phyloP scores from a whole-genome alignment of 2,888 invertebrate genomes.

The Liodrosophila aerea region DNA sequence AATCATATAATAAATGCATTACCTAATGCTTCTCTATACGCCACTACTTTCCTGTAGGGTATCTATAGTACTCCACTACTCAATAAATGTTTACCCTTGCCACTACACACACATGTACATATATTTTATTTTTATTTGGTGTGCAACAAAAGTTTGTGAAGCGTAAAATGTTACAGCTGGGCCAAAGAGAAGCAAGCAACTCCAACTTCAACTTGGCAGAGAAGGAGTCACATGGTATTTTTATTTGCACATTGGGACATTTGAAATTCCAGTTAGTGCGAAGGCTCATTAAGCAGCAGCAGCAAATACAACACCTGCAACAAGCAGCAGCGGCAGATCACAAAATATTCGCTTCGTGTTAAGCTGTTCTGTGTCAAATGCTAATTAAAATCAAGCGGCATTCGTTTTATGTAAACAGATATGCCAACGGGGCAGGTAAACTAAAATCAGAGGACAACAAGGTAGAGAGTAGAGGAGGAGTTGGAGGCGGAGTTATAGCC shows the following conservation, averaged over 20 bases:
- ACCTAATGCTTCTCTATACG: too few relatives aligned
- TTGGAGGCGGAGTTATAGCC: neutral
- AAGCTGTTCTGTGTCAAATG: conserved; percentile 76
- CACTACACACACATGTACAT: neutral
- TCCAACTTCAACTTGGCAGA: conserved; percentile 29
- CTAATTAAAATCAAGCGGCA: conserved; percentile 78
- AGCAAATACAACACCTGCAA: conserved; percentile 34
- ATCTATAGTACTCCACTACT: too few relatives aligned
- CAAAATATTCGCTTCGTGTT: conserved; percentile 52
- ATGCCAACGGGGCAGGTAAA: conserved; percentile 29
- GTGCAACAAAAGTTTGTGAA: conserved; percentile 51
- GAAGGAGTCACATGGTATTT: conserved; percentile 58
- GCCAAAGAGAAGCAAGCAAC: conserved; percentile 11
- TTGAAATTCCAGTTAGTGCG: conserved; percentile 59
- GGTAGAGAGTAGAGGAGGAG: neutral
- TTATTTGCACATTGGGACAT: conserved; percentile 69
- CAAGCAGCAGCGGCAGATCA: conserved; percentile 14
- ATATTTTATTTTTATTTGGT: conserved; percentile 11
- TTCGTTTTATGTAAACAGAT: conserved; percentile 68
- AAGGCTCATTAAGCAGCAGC: conserved; percentile 71
- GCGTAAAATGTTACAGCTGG: conserved; percentile 62
- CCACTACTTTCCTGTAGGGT: too few relatives aligned
- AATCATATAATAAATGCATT: too few relatives aligned
- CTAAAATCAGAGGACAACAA: conserved; percentile 53
- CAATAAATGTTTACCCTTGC: too few relatives aligned